Base-by-base conservation (phyloP, 2,113 vertebrate species). In the Ceyx margarethae region DNA sequence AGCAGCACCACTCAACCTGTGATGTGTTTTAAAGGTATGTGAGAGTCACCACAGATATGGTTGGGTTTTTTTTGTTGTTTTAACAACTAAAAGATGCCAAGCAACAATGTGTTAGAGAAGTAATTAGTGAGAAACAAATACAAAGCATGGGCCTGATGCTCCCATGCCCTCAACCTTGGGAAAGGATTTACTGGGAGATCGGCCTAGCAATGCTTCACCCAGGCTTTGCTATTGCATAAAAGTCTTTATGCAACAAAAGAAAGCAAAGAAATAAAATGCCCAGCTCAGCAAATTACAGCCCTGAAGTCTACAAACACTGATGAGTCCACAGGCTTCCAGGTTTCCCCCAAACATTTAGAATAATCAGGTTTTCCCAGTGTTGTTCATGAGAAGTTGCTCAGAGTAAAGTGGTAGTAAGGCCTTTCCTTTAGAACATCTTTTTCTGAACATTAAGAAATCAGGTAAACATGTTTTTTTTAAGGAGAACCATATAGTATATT, bases 401-500 rank as follows among this genome's bases (percentile, higher is more conserved):
- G 25, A 29, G 13, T 46, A 17, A 58, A 64, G 22, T 9, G 69
- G 13, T 22, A 21, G 33, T 31, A 21, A 61, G 10, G 5, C 5
- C 4, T 61, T 65, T 23, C 18, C 15, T 54, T 81, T 15, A 3
- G 12, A 53, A 69, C 6, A 54, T 8, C 1, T 37, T 43, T 71
- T 81, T 37, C 31, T 85, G 13, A 77, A 48, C 10, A 26, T 4
- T 5, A 84, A 54, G 5, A 65, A 61, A 57, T 29, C 8, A 40
- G 18, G 13, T 66, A 50, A 80, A 57, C 1, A 11, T 31, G 3
- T 1, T 71, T 66, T 66, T 35, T 29, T 45, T 35, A 21, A 51
- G 29, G 13, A 64, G 13, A 20, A 31, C 15, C 5, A 19, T 0
- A 0, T 3, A 37, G 9, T 7, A 2, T 8, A 16, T 20, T 7